Evolutionary conservation across 2,113 vertebrate species (phyloP).

Genomic region (Chlamydotis undulata): DNA sequence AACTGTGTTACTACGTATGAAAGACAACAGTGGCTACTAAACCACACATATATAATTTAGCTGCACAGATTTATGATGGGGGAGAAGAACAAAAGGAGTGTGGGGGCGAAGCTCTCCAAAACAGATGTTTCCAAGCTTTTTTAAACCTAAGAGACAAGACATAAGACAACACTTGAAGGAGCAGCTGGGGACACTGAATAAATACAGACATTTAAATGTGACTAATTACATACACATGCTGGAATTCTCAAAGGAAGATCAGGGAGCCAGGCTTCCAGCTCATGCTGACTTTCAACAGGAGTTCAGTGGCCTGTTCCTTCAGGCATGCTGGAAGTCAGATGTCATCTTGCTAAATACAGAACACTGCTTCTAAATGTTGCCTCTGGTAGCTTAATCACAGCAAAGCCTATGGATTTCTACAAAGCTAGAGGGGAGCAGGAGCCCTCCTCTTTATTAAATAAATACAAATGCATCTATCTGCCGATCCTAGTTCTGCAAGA

Average conservation of each 20-base stretch:
- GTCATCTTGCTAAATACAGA: slow-evolving; percentile 68
- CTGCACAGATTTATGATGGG: not conserved
- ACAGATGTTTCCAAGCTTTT: slow-evolving; percentile 50
- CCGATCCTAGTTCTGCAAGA: not conserved
- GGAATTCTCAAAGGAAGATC: slow-evolving; percentile 60
- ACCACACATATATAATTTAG: not conserved
- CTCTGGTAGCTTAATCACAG: slow-evolving; percentile 9
- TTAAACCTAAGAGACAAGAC: slow-evolving; percentile 40
- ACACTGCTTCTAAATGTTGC: slow-evolving; percentile 36
- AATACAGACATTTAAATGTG: slow-evolving; percentile 65
- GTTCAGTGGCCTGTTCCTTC: slow-evolving; percentile 40
- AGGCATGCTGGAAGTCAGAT: slow-evolving; percentile 55
- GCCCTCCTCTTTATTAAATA: not conserved
- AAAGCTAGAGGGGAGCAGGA: not conserved
- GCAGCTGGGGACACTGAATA: slow-evolving; percentile 56
- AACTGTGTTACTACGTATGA: not conserved
- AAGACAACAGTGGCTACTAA: not conserved
- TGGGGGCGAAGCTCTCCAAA: not conserved
- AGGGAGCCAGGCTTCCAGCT: slow-evolving; percentile 44
- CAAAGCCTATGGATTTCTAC: not conserved
- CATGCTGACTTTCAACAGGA: slow-evolving; percentile 42
- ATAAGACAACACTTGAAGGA: slow-evolving; percentile 50
- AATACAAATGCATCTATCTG: not conserved
- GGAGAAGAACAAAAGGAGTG: not conserved
- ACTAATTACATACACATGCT: slow-evolving; percentile 65